phyloP scores from a whole-genome alignment of 2,888 invertebrate species.

The Lepetodrilus schrolli region DNA sequence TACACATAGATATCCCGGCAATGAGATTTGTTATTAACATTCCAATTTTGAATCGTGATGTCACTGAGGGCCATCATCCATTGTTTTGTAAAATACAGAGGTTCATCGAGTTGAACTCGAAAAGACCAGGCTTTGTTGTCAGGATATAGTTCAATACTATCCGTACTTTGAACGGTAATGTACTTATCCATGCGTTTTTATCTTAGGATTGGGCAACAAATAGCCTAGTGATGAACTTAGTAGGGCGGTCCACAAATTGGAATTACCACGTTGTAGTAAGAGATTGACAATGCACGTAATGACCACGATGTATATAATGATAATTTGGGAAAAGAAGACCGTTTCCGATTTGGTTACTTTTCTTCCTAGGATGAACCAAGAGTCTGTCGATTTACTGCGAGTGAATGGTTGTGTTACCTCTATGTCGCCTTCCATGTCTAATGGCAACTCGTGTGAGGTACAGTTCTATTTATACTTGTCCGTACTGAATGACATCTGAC shows the following conservation, averaged over 20 bases:
- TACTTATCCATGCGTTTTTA: slow-evolving; percentile 16
- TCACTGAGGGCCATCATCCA: neutral
- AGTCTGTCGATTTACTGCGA: neutral
- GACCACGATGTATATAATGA: slow-evolving; percentile 8
- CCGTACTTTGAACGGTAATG: neutral
- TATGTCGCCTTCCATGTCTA: neutral
- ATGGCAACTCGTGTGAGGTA: too few relatives aligned
- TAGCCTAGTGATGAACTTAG: slow-evolving; percentile 1
- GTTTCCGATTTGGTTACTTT: neutral
- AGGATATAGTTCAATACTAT: neutral
- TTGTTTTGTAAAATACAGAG: neutral
- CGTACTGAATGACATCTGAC: slow-evolving; percentile 30
- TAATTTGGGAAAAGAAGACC: neutral
- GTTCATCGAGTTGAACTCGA: neutral
- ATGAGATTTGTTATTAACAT: neutral
- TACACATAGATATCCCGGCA: neutral
- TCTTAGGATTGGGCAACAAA: neutral
- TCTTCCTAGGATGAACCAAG: neutral
- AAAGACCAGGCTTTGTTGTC: neutral
- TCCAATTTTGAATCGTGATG: neutral
- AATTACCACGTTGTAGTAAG: neutral
- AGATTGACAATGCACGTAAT: slow-evolving; percentile 17
- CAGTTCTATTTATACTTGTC: neutral
- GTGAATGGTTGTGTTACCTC: neutral
- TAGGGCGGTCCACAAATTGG: slow-evolving; percentile 16